Evolutionary conservation across 2,113 vertebrate genomes (phyloP).

Genomic region (Crypturellus undulatus): DNA sequence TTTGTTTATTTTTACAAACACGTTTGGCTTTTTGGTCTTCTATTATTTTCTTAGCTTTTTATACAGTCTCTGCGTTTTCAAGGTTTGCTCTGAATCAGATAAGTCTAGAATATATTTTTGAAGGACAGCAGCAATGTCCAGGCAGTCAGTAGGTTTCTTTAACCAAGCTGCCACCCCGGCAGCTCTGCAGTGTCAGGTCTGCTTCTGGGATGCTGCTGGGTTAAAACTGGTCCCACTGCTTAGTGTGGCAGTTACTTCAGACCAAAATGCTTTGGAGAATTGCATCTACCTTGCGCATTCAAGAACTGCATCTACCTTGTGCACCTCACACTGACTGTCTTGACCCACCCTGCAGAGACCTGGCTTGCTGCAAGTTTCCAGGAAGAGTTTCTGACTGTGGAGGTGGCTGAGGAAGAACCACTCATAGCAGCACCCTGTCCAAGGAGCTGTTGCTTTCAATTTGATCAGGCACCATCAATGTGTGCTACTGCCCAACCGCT

Average conservation of each 20-base stretch:
- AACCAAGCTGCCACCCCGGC: background rate
- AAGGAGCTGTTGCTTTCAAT: background rate
- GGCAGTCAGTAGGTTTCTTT: background rate
- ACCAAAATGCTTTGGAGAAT: background rate
- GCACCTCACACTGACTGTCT: fast-evolving
- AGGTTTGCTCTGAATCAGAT: background rate
- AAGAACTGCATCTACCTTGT: background rate
- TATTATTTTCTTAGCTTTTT: background rate
- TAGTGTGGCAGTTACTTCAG: background rate
- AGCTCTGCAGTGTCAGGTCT: background rate
- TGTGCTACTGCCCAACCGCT: background rate
- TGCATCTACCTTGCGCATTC: background rate
- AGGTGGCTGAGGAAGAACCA: background rate
- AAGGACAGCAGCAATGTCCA: background rate
- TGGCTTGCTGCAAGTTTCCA: background rate
- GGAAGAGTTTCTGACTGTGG: background rate
- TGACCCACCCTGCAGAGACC: background rate
- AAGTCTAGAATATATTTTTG: background rate
- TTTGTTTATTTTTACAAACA: background rate
- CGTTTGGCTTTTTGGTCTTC: background rate
- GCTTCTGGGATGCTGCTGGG: background rate
- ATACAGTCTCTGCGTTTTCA: background rate
- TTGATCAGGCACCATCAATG: background rate
- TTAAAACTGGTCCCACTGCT: background rate
- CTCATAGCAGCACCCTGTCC: background rate